Evolutionary conservation across 2,797 vertebrate genomes (phyloP).

Genomic region (Micropoecilia bifurca): DNA sequence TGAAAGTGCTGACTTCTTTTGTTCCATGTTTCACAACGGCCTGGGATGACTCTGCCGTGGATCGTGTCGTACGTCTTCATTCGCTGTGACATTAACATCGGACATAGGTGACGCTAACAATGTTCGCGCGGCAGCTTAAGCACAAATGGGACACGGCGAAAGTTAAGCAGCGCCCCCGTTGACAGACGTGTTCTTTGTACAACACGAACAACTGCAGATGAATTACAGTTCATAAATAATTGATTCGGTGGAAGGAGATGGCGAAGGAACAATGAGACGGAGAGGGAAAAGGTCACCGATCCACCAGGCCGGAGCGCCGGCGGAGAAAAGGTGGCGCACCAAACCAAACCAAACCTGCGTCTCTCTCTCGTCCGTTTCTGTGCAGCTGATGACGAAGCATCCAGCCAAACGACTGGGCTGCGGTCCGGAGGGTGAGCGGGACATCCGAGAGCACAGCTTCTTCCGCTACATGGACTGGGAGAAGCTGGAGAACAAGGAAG

Average conservation of each 20-base stretch:
- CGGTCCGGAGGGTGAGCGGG: conserved; percentile 91
- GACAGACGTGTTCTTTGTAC: conserved; percentile 13
- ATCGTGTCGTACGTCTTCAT: conserved; percentile 25
- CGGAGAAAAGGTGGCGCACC: neutral
- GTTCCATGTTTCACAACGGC: conserved; percentile 18
- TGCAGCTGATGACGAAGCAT: conserved; percentile 95
- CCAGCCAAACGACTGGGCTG: conserved; percentile 93
- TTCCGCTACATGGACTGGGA: conserved; percentile 99
- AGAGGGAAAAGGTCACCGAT: neutral
- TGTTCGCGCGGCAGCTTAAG: conserved; percentile 4
- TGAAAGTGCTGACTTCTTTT: conserved; percentile 2
- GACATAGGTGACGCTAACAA: conserved; percentile 14
- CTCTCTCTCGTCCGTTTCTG: conserved; percentile 15
- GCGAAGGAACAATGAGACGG: neutral
- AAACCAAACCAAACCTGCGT: neutral
- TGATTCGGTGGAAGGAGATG: neutral
- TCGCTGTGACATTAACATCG: conserved; percentile 24
- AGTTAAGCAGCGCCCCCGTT: neutral
- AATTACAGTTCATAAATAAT: conserved; percentile 4
- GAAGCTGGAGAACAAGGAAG: conserved; percentile 94
- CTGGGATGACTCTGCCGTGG: neutral
- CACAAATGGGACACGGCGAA: conserved; percentile 8
- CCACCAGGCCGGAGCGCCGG: neutral
- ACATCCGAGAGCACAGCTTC: conserved; percentile 94
- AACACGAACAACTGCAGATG: conserved; percentile 2